Base-by-base conservation (phyloP, 2,888 invertebrate species). In the Tenthredo scrophulariae region DNA sequence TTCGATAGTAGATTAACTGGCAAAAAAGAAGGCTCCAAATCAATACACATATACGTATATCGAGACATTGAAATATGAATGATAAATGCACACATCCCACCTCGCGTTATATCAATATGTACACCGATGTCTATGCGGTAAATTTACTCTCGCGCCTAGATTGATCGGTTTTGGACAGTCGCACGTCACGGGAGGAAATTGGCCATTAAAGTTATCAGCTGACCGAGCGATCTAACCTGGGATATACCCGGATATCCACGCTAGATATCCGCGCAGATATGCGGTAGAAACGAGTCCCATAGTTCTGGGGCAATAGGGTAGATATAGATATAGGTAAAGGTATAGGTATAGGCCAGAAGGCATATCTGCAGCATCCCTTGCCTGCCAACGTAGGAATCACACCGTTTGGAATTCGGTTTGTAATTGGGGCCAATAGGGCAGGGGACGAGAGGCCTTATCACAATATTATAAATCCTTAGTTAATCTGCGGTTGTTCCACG, bases 401-500 rank as follows among this genome's bases (percentile, higher is more conserved):
- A 33, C 62, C 37, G 37, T 62, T 80, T 15, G 62, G 22, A 62
- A 80, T 80, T 80, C 80, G 80, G 58, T 80, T 62, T 43, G 80
- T 80, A 80, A 80, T 80, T 80, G 62, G 40, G 80, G 65, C 40
- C 80, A 80, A 40, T n/a, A 58, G 80, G 65, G 22, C 80, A 80
- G 80, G 22, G 62, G 58, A 80, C 40, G 33, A 62, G 33, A 62
- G 62, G 80, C 62, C 83, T 83, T 83, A 83, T 83, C 83, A 70
- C 83, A 83, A 83, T 83, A 83, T 83, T 83, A 83, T 83, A 83
- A 83, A 83, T 83, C 83, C 83, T 50, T 50, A 26, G 83, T 67
- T 83, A 83, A 83, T 83, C 83, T 83, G 67, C 29, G 83, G 18
- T 43, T 83, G 83, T 70, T 83, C 83, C 70, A 83, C 70, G 83